These are phyloP conservation scores for Eretmocerus hayati DNA, from an alignment of 2,888 invertebrate genomes.

Conservation along the genomic window DNA sequence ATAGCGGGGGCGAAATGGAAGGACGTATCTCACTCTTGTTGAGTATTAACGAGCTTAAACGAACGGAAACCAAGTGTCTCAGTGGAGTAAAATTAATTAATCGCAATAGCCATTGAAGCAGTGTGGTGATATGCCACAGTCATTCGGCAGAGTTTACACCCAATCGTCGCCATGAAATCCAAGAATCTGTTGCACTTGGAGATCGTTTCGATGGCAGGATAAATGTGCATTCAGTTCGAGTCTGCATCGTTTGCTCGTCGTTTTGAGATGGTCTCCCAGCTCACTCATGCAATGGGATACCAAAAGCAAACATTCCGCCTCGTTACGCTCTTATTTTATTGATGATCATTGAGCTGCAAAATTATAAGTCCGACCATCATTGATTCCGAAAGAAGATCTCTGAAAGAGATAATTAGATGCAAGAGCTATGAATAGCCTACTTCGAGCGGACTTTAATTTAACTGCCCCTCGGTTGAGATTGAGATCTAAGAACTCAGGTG, in stretches of 20 bases:
- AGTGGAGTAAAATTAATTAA: conserved; percentile 47
- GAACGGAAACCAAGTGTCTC: conserved; percentile 48
- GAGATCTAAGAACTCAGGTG: conserved; percentile 9
- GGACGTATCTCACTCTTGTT: neutral
- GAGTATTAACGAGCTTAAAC: conserved; percentile 46
- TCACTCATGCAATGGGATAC: too few relatives aligned
- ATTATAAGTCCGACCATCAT: conserved; percentile 16
- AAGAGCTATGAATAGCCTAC: too few relatives aligned
- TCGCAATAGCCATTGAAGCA: conserved; percentile 33
- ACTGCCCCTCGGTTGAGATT: too few relatives aligned
- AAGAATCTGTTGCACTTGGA: conserved; percentile 21
- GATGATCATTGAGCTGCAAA: neutral
- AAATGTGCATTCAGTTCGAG: conserved; percentile 5
- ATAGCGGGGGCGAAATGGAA: conserved; percentile 2
- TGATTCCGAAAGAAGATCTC: conserved; percentile 20
- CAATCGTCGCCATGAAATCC: conserved; percentile 26
- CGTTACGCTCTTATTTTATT: conserved; percentile 22
- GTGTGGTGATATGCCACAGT: conserved; percentile 26
- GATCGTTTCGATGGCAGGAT: conserved; percentile 18
- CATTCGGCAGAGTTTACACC: conserved; percentile 30
- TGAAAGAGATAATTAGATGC: too few relatives aligned
- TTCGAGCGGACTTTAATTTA: too few relatives aligned
- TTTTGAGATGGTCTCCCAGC: too few relatives aligned
- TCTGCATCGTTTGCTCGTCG: conserved; percentile 8
- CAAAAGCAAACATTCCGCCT: conserved; percentile 7